Evolutionary conservation across 2,888 invertebrate genomes (phyloP).

Genomic region (Ethmia dodecea): DNA sequence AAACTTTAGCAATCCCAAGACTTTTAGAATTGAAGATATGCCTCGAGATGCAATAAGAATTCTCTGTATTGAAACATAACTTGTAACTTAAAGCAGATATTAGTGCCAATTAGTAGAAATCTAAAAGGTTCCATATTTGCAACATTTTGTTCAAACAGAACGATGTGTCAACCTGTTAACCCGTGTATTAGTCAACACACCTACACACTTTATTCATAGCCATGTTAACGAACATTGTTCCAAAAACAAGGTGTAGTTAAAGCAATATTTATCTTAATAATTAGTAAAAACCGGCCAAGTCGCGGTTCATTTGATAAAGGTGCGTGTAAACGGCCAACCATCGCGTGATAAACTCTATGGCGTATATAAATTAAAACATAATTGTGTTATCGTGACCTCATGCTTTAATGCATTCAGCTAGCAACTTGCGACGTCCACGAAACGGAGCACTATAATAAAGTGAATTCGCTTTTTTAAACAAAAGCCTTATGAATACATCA

Average conservation of each 20-base stretch:
- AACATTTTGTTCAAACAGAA: constrained; percentile 7
- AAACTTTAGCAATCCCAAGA: too few relatives aligned
- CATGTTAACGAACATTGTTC: constrained; percentile 48
- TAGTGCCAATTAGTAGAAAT: too few relatives aligned
- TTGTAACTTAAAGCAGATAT: too few relatives aligned
- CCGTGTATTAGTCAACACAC: constrained; percentile 15
- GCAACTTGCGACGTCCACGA: constrained; percentile 39
- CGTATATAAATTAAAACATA: constrained; percentile 76
- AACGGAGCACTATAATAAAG: constrained; percentile 34
- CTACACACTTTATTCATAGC: constrained; percentile 42
- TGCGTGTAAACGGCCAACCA: constrained; percentile 5
- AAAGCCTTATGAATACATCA: too few relatives aligned
- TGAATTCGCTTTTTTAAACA: constrained; percentile 27
- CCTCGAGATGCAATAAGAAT: too few relatives aligned
- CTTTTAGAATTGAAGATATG: too few relatives aligned
- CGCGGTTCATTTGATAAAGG: constrained; percentile 60
- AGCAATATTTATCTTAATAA: constrained; percentile 75
- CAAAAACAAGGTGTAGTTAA: constrained; percentile 64
- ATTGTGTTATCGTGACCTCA: constrained; percentile 76
- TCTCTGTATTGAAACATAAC: too few relatives aligned
- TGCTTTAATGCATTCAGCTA: constrained; percentile 59
- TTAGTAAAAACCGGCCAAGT: constrained; percentile 68
- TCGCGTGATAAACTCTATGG: constrained; percentile 62
- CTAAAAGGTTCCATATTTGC: too few relatives aligned
- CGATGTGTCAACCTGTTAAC: constrained; percentile 27